Evolutionary conservation across 92 coral and sea anemone genomes (phyloP).

Genomic region (Heteractis magnifica): DNA sequence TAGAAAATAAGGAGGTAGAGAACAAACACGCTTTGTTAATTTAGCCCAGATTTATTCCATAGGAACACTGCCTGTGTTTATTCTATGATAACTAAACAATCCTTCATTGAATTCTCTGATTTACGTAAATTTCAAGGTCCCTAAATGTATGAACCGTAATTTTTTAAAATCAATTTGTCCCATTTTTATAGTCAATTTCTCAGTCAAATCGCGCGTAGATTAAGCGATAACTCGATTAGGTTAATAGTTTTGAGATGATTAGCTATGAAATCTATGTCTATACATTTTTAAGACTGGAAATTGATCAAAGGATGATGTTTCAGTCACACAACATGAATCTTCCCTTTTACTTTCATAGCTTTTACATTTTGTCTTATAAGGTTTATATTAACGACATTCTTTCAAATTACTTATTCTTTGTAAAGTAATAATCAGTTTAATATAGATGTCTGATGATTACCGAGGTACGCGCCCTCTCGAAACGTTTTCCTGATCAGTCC

Average conservation of each 20-base stretch:
- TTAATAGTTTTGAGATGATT: background rate
- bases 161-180: background rate
- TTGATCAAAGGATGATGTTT: background rate
- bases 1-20: background rate
- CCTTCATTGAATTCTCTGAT: background rate
- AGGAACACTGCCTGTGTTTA: background rate
- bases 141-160: background rate
- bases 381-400: background rate
- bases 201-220: background rate
- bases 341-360: no score
- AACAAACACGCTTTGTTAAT: background rate
- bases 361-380: background rate
- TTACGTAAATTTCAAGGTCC: background rate
- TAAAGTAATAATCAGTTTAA: background rate
- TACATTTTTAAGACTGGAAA: background rate
- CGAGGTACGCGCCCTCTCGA: background rate
- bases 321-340: no score
- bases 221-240: constrained; percentile 10
- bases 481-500: background rate
- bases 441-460: background rate
- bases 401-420: background rate
- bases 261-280: background rate
- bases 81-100: background rate
- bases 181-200: background rate
- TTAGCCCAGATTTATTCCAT: background rate